Base-by-base conservation (phyloP, 2,888 invertebrate genomes). In the Hydropsyche betteni region DNA sequence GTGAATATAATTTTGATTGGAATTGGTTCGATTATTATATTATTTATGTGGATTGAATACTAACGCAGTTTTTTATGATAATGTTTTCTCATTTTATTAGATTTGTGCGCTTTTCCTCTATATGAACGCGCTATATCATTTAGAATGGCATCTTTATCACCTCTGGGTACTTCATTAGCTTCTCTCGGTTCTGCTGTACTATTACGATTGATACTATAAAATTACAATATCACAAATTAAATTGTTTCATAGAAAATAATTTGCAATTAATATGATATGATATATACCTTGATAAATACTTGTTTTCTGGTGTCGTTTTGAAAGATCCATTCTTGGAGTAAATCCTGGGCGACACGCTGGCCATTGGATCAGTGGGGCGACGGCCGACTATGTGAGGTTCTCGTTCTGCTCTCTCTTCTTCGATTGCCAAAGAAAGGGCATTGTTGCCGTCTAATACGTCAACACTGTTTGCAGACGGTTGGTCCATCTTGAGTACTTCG, bases 381-480 rank as follows among this genome's bases (percentile, higher is more conserved):
- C 81, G 83, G 81, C 7, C 58, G 82, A 85, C 85, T 84, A 85
- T 85, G 86, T 86, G 87, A 84, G 86, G 87, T 85, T 91, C 90
- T 80, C 90, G 88, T 81, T 93, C 93, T 77, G 90, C 91, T 75
- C 93, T 88, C 84, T 94, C 94, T 80, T 91, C 92, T 82, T 94
- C 94, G 80, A 94, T 94, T 78, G 94, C 94, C 77, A 92, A 90
- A 82, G 93, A 92, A 81, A 94, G 86, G 0, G 87, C 93, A 84
- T 89, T 90, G 87, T 93, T 94, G 81, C 91, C 91, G 82, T 91
- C 91, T 80, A 92, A 86, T 53, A 89, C 85, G 80, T 88, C 88
- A 77, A 90, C 90, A 80, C 83, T 88, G 82, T 91, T 90, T 52
- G 86, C 80, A 74, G 83, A 82, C 70, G 84, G 81, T 80, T 90